phyloP scores from a whole-genome alignment of 92 coral and sea anemone species.

The Palythoa grandiflora region DNA sequence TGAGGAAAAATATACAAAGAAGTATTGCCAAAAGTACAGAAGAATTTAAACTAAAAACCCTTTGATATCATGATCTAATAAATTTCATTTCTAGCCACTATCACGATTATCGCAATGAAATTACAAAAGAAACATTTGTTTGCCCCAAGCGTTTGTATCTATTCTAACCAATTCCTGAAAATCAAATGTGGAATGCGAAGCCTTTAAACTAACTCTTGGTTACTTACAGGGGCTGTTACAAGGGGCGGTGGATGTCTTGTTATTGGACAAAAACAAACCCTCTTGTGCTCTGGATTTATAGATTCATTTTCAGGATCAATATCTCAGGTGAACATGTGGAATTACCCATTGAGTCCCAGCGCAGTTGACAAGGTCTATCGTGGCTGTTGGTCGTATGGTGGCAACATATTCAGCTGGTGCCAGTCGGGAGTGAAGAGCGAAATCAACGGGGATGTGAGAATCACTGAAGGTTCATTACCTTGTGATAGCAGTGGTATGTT shows the following conservation, averaged over 20 bases:
- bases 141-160: no score
- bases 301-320: slow-evolving; percentile 22
- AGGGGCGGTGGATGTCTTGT: slow-evolving; percentile 44
- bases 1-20: no score
- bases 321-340: slow-evolving; percentile 40
- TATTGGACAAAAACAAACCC: slow-evolving; percentile 24
- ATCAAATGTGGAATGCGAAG: background rate
- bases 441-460: background rate
- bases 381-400: slow-evolving; percentile 44
- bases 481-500: slow-evolving; percentile 31
- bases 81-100: no score
- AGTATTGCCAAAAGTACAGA: no score
- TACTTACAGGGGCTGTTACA: background rate
- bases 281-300: slow-evolving; percentile 13
- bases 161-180: no score
- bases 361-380: background rate
- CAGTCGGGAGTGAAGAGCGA: slow-evolving; percentile 1
- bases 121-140: no score
- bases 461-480: slow-evolving; percentile 5
- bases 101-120: no score
- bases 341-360: slow-evolving; percentile 18
- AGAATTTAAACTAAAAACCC: no score
- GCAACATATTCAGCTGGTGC: slow-evolving; percentile 40
- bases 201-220: background rate
- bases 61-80: no score